Percentiles rank a stretch among this genome's conserved stretches.
These are phyloP conservation scores for Phaethornis superciliosus DNA, from an alignment of 2,113 vertebrate species.

Conservation along the genomic window DNA sequence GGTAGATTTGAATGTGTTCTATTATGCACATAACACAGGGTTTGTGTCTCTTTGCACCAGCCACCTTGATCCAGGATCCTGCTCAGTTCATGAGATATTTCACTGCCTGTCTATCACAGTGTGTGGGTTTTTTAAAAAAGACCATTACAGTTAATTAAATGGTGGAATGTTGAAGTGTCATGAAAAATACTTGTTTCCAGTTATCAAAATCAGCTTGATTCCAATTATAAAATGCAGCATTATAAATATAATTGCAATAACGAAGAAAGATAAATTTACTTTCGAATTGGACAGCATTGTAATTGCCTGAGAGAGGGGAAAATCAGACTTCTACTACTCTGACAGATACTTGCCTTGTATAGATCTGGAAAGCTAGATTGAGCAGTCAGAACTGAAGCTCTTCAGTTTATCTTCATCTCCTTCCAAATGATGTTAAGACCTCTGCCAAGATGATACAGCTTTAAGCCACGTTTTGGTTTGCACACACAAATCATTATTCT, in stretches of 20 bases:
- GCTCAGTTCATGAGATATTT: neutral
- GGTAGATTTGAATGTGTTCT: neutral
- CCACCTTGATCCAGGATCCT: neutral
- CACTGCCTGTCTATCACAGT: neutral
- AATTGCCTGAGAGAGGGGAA: neutral
- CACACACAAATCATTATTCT: neutral
- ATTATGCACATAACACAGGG: fast-evolving
- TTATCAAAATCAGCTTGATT: neutral
- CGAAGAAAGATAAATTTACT: neutral
- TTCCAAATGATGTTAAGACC: neutral
- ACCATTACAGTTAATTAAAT: neutral
- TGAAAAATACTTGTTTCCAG: neutral
- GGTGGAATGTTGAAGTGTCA: neutral
- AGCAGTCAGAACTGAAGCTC: neutral
- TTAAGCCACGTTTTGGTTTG: neutral
- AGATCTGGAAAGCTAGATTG: neutral
- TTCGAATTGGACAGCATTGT: neutral
- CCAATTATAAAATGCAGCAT: neutral
- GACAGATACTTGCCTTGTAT: neutral
- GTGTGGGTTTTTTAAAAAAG: neutral
- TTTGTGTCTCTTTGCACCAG: neutral
- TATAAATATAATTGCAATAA: neutral
- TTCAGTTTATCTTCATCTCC: neutral
- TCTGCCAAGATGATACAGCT: neutral
- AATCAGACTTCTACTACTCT: neutral